Evolutionary conservation across 2,797 vertebrate species (phyloP), one percentile per base, ranked within the genome.

Genomic region (Anas acuta): DNA sequence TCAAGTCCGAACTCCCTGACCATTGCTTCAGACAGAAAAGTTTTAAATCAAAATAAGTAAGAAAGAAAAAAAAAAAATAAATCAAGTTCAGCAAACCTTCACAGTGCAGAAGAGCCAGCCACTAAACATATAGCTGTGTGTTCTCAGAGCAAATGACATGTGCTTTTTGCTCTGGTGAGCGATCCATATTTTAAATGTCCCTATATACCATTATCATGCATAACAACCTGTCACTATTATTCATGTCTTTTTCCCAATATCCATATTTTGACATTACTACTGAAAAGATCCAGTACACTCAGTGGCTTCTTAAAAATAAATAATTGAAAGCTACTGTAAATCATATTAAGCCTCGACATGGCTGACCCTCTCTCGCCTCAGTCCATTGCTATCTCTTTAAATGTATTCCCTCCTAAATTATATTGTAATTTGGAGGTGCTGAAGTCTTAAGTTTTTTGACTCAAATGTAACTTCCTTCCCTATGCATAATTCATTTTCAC

Each of bases 401-500:
- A 98, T 96, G 91, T 96, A 97, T 98, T 97, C 92, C 86, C 96
- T 97, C 96, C 91, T 98, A 98, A 98, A 98, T 98, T 97, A 98
- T 97, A 97, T 97, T 97, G 96, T 97, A 98, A 97, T 98, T 97
- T 97, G 96, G 95, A 98, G 97, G 97, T 97, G 97, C 97, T 98
- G 97, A 98, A 98, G 96, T 97, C 97, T 96, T 98, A 97, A 97
- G 95, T 97, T 98, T 97, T 97, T 97, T 98, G 76, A 98, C 96
- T 98, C 95, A 97, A 97, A 97, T 97, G 94, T 97, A 97, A 96
- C 97, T 97, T 97, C 87, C 82, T 96, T 97, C 77, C 91, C 97
- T 91, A 98, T 98, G 97, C 97, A 98, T 98, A 97, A 98, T 98
- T 98, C 97, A 98, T 98, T 97, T 98, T 96, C 96, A 97, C 97